Conservation (phyloP, 2,113 vertebrate species). For the Sander lucioperca region DNA sequence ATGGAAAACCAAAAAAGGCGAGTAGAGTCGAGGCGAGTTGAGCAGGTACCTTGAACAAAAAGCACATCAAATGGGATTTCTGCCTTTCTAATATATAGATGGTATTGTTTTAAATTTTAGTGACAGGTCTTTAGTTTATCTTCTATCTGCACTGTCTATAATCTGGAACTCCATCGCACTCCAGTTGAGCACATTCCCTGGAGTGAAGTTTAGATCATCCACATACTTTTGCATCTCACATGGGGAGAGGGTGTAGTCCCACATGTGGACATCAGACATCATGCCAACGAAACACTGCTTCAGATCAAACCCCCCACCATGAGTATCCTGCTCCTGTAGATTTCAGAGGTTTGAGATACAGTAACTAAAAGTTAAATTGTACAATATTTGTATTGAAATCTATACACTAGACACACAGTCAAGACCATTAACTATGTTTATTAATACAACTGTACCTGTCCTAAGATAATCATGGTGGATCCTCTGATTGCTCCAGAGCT, state of each 20-base stretch:
- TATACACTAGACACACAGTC: neutral
- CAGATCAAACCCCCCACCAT: conserved; percentile 59
- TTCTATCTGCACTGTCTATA: conserved; percentile 52
- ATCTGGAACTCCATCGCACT: conserved; percentile 54
- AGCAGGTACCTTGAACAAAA: neutral
- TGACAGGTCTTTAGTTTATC: conserved; percentile 25
- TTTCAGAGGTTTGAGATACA: neutral
- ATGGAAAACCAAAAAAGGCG: too few species aligned
- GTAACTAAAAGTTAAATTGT: neutral
- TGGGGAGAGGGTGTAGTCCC: conserved; percentile 70
- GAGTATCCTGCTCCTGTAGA: conserved; percentile 71
- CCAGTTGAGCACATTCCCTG: conserved; percentile 79
- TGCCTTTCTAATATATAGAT: neutral
- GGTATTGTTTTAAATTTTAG: conserved; percentile 4
- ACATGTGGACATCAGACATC: conserved; percentile 78
- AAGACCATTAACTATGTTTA: neutral
- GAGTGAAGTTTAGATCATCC: conserved; percentile 52
- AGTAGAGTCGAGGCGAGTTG: too few species aligned
- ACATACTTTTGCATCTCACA: conserved; percentile 66
- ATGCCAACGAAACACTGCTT: conserved; percentile 72
- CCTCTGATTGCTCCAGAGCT: conserved; percentile 15
- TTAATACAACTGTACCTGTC: conserved; percentile 61
- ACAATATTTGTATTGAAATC: neutral
- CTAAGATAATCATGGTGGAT: conserved; percentile 51
- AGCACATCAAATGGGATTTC: neutral